A percentile compares a stretch with the other conserved stretches of the same genome.
Conservation (phyloP, 37 sponge, comb jelly and placozoan genomes). For the Aphrocallistes beatrix region DNA sequence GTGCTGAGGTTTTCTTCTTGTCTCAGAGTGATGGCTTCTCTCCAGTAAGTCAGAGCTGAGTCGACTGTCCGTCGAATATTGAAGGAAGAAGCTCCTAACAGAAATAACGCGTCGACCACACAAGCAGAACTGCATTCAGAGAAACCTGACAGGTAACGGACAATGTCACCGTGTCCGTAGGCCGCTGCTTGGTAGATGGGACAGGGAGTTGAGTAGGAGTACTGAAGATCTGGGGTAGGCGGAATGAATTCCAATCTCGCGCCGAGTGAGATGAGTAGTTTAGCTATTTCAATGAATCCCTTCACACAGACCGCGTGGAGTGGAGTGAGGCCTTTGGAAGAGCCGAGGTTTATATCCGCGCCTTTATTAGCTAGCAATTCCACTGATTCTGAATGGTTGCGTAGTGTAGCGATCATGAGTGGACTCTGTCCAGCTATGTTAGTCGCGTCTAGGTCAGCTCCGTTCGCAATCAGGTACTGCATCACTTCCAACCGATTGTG, state of each 20-base stretch:
- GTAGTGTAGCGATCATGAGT: slow-evolving; percentile 61
- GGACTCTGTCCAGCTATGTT: slow-evolving; percentile 82
- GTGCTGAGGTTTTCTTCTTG: slow-evolving; percentile 14
- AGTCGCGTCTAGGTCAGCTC: slow-evolving; percentile 72
- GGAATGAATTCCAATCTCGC: slow-evolving; percentile 33
- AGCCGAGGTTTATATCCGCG: slow-evolving; percentile 49
- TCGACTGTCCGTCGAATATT: slow-evolving; percentile 24
- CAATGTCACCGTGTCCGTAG: slow-evolving; percentile 44
- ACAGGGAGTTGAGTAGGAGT: slow-evolving; percentile 45
- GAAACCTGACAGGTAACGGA: slow-evolving; percentile 29
- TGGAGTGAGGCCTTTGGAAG: slow-evolving; percentile 69
- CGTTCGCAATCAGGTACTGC: slow-evolving; percentile 33
- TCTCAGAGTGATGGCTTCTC: slow-evolving; percentile 2
- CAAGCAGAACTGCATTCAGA: slow-evolving; percentile 38
- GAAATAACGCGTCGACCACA: slow-evolving; percentile 43
- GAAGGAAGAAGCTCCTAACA: slow-evolving; percentile 54
- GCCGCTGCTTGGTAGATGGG: slow-evolving; percentile 70
- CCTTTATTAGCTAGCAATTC: slow-evolving; percentile 39
- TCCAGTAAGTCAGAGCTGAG: slow-evolving; percentile 20
- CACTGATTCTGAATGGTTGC: slow-evolving; percentile 54
- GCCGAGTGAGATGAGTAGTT: slow-evolving; percentile 40
- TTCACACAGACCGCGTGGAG: slow-evolving; percentile 73
- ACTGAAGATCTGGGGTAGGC: slow-evolving; percentile 25
- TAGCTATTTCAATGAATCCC: slow-evolving; percentile 50
- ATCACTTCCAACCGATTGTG: slow-evolving; percentile 65